Base-by-base conservation (phyloP, 2,888 invertebrate species). In the Caenorhabditis japonica region DNA sequence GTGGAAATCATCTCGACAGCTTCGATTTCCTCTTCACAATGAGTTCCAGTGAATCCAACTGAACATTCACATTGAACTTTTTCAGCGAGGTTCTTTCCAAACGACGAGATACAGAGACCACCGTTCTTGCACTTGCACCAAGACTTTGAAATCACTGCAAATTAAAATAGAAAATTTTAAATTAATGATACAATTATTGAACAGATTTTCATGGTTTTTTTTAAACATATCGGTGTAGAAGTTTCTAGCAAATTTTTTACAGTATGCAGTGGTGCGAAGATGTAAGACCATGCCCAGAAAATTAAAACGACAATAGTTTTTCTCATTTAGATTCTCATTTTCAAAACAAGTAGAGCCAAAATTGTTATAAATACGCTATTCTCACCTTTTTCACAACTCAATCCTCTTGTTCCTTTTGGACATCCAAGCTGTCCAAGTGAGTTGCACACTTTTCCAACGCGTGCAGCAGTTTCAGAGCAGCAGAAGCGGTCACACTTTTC, bases 81-180 rank as follows among this genome's bases (percentile, higher is more conserved):
- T 19, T 64, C 64, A 1, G n/a, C 33, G 7, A 64, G 41, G 34
- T 64, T 64, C 49, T 55, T 64, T 5, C 64, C 64, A 25, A 64
- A 64, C n/a, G 64, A 64, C 1, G 64, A 55, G 34, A 64, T 15
- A 38, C 64, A 64, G 8, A 7, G 4, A n/a, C 64, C 59, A 19
- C 49, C 19, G 38, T 68, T 68, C n/a, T 51, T 43, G 46, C 59
- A 58, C 38, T 68, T 58, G 19, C 58, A 58, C 68, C 52, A 58
- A 17, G 36, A 53, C 39, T 59, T 36, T 2, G n/a, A 21, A 39
- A 59, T 52, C n/a, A 21, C n/a, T 43, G 53, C 4, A 38, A 52
- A 7, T 15, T 27, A 36, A 34, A 10, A 19, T n/a, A 36, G 19
- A 15, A n/a, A 15, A 4, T 4, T 51, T 30, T 33, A 1, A 3